Evolutionary conservation across 2,797 vertebrate genomes (phyloP).

Genomic region (Menidia menidia): DNA sequence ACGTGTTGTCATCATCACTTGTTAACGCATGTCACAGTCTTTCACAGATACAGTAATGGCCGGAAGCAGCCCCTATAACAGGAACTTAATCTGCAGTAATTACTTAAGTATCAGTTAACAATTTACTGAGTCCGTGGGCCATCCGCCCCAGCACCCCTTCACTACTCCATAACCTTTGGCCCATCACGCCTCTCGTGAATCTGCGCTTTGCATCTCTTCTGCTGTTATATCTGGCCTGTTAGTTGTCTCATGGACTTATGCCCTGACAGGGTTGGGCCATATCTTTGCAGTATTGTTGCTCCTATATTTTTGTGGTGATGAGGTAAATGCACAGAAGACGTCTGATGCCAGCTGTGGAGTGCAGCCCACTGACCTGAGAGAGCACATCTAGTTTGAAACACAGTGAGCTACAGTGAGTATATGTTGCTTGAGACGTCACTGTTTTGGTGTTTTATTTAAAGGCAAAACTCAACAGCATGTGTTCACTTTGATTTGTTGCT

Average conservation of each 20-base stretch:
- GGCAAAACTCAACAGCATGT: not conserved
- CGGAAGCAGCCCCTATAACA: not conserved
- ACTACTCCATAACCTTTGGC: constrained; percentile 30
- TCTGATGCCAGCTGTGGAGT: constrained; percentile 10
- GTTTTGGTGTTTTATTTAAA: constrained; percentile 1
- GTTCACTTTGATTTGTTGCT: not conserved
- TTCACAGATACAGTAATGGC: constrained; percentile 25
- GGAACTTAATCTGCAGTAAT: constrained; percentile 20
- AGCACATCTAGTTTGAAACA: constrained; percentile 16
- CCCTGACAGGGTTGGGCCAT: constrained; percentile 25
- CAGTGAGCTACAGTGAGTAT: constrained; percentile 40
- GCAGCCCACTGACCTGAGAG: constrained; percentile 15
- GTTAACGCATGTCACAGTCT: constrained; percentile 17
- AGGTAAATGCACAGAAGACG: not conserved
- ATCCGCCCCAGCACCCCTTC: constrained; percentile 29
- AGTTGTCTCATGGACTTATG: constrained; percentile 38
- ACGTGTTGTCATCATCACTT: constrained; percentile 15
- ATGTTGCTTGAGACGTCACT: not conserved
- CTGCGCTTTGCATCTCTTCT: not conserved
- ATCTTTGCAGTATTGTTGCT: constrained; percentile 15
- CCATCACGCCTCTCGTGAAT: constrained; percentile 8
- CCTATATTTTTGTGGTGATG: constrained; percentile 6
- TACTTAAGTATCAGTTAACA: constrained; percentile 20
- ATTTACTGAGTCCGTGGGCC: constrained; percentile 21
- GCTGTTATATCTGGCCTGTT: constrained; percentile 25